Conservation (phyloP, 2,113 vertebrate species). For the Nerophis ophidion region DNA sequence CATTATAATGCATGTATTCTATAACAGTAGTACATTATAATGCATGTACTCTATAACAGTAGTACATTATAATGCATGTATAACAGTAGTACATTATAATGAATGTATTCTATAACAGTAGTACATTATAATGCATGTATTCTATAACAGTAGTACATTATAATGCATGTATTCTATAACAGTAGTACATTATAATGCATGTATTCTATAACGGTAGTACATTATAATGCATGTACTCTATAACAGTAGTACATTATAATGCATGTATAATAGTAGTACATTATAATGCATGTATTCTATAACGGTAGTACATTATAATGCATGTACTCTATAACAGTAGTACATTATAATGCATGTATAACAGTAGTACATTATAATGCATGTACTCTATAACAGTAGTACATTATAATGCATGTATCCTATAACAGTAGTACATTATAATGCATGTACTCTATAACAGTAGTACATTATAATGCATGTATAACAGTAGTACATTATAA, state of each 20-base stretch:
- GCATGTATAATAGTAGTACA: no score
- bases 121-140: not conserved
- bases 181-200: not conserved
- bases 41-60: not conserved
- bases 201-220: not conserved
- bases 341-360: no score
- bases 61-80: no score
- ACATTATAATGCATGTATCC: not conserved
- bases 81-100: no score
- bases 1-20: not conserved
- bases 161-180: not conserved
- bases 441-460: not conserved
- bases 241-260: no score
- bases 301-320: not conserved
- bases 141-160: not conserved
- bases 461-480: no score
- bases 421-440: not conserved
- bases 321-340: not conserved
- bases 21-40: not conserved
- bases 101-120: not conserved
- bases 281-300: not conserved
- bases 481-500: no score
- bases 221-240: not conserved
- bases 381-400: not conserved
- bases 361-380: not conserved